Evolutionary conservation across 1,140 invertebrate species (phyloP).

Genomic region (Triops cancriformis): DNA sequence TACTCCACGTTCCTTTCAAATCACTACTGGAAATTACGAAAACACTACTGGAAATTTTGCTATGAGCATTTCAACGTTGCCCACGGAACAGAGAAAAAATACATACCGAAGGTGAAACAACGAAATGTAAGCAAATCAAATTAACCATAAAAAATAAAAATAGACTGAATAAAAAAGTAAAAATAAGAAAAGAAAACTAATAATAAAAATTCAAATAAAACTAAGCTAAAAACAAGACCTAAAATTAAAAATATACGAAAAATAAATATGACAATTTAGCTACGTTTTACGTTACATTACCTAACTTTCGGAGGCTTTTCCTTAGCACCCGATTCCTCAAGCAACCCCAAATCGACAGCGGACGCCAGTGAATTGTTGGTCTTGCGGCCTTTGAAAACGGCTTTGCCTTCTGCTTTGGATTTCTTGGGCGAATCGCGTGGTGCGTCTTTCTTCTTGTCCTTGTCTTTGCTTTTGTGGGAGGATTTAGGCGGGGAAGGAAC

Average conservation of each 20-base stretch:
- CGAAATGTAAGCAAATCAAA: no score
- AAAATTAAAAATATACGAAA: neutral
- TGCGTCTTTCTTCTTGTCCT: slow-evolving; percentile 17
- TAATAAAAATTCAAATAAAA: no score
- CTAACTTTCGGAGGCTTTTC: neutral
- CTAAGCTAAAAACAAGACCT: neutral
- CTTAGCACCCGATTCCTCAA: neutral
- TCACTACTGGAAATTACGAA: no score
- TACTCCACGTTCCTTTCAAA: no score
- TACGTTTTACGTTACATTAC: neutral
- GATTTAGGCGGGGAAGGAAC: neutral
- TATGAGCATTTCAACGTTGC: no score
- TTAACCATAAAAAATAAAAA: no score
- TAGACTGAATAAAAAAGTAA: no score
- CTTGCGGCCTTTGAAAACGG: slow-evolving; percentile 45
- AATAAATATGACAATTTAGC: neutral
- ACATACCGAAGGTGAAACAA: no score
- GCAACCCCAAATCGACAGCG: slow-evolving; percentile 61
- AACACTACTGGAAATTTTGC: no score
- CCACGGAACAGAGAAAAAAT: no score
- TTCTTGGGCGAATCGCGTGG: neutral
- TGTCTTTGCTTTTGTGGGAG: neutral
- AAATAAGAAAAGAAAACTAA: no score
- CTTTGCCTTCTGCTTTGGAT: slow-evolving; percentile 16
- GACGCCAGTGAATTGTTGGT: slow-evolving; percentile 79